Percentiles rank a stretch among this genome's conserved stretches.
These are phyloP conservation scores for Phalacrocorax aristotelis DNA, from an alignment of 2,113 vertebrate species.

Conservation along the genomic window DNA sequence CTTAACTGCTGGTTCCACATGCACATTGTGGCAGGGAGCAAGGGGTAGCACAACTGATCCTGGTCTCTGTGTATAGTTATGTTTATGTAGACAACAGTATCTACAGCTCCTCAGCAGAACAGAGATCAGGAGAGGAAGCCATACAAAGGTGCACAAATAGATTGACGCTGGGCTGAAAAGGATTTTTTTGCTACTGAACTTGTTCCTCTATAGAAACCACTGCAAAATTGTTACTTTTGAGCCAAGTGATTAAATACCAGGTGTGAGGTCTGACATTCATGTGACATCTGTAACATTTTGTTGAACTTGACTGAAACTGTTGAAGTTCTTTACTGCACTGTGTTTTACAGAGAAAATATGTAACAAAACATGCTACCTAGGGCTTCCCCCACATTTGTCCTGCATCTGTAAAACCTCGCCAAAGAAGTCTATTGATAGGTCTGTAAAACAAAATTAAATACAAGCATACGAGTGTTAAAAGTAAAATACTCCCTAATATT, in stretches of 20 bases:
- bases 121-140: neutral
- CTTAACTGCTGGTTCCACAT: neutral
- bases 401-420: neutral
- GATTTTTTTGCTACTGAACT: neutral
- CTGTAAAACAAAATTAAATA: conserved; percentile 1
- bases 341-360: neutral
- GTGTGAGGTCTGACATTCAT: conserved; percentile 25
- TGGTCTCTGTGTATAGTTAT: neutral
- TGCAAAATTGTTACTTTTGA: conserved; percentile 40
- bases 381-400: neutral
- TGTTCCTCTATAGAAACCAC: neutral
- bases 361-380: neutral
- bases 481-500: neutral
- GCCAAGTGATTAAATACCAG: conserved; percentile 22
- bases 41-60: neutral
- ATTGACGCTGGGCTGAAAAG: neutral
- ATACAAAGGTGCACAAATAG: neutral
- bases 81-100: neutral
- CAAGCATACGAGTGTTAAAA: neutral
- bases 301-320: neutral
- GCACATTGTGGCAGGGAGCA: neutral
- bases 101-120: neutral
- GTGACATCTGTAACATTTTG: conserved; percentile 45
- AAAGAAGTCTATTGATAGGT: neutral
- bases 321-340: conserved; percentile 4